Evolutionary conservation across 2,113 vertebrate species (phyloP).

Genomic region (Garra rufa): DNA sequence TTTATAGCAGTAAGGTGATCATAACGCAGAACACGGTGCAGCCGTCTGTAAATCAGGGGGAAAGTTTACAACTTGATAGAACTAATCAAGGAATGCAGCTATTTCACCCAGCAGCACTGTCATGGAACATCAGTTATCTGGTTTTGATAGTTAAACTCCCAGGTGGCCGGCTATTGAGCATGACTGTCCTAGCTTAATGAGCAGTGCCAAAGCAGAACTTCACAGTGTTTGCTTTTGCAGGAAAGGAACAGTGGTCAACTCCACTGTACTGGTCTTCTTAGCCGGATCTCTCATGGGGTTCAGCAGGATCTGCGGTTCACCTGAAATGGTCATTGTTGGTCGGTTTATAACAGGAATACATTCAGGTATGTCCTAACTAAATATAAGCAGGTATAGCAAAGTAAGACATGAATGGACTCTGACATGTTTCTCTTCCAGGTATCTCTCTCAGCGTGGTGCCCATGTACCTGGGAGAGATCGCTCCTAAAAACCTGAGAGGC

Average conservation of each 20-base stretch:
- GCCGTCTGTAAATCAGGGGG: constrained; percentile 59
- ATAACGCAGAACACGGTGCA: constrained; percentile 51
- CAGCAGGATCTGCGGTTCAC: constrained; percentile 81
- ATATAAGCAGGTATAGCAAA: neutral
- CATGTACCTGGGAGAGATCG: constrained; percentile 91
- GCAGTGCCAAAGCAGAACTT: constrained; percentile 45
- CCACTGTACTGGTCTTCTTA: constrained; percentile 82
- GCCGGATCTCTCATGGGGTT: constrained; percentile 83
- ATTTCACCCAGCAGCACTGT: constrained; percentile 54
- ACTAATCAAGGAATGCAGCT: constrained; percentile 57
- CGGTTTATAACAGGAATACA: constrained; percentile 85
- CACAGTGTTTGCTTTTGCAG: constrained; percentile 68
- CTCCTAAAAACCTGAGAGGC: constrained; percentile 86
- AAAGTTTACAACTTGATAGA: constrained; percentile 61
- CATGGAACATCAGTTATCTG: constrained; percentile 60
- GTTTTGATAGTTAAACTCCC: constrained; percentile 61
- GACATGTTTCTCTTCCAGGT: constrained; percentile 67
- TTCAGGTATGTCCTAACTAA: constrained; percentile 76
- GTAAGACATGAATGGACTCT: neutral
- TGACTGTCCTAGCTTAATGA: constrained; percentile 57
- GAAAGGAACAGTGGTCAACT: constrained; percentile 83
- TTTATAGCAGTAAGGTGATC: constrained; percentile 64
- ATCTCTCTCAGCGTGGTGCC: constrained; percentile 89
- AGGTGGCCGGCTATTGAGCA: constrained; percentile 53
- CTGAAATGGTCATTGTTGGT: constrained; percentile 88